Evolutionary conservation across 2,113 vertebrate genomes (phyloP).

Genomic region (Tyto alba): DNA sequence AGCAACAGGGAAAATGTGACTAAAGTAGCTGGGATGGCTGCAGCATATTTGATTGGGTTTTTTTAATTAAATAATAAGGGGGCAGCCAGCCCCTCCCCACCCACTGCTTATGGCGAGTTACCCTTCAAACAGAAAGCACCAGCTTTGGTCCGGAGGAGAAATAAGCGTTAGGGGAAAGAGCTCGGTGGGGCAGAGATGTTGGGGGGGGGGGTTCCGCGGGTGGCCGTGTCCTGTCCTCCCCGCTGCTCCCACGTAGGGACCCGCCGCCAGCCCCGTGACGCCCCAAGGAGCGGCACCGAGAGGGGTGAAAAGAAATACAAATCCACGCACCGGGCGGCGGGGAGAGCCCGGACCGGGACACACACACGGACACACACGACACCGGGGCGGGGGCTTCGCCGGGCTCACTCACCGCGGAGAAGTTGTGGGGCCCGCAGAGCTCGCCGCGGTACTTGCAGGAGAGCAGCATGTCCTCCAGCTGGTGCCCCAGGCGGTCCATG

Average conservation of each 20-base stretch:
- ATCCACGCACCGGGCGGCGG: too few species aligned
- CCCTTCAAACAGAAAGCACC: neutral
- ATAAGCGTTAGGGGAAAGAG: fast-evolving
- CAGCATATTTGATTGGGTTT: fast-evolving
- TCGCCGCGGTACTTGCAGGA: conserved; percentile 97
- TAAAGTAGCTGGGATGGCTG: neutral
- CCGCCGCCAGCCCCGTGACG: too few species aligned
- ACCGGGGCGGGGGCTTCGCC: neutral
- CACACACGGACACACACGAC: too few species aligned
- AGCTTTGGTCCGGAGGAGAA: neutral
- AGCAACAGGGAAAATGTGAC: neutral
- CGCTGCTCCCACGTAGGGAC: too few species aligned
- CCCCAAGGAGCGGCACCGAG: too few species aligned
- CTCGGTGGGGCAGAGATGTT: neutral
- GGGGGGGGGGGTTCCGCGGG: too few species aligned
- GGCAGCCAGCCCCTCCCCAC: too few species aligned
- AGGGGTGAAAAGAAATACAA: too few species aligned
- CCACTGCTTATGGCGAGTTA: neutral
- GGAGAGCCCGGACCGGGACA: neutral
- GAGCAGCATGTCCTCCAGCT: conserved; percentile 96
- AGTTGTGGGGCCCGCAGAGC: conserved; percentile 93
- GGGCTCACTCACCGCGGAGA: conserved; percentile 89
- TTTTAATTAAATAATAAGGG: neutral
- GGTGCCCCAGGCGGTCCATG: conserved; percentile 95
- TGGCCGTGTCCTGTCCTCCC: too few species aligned